Conservation (phyloP, 1,140 invertebrate species). For the Formica selysi region DNA sequence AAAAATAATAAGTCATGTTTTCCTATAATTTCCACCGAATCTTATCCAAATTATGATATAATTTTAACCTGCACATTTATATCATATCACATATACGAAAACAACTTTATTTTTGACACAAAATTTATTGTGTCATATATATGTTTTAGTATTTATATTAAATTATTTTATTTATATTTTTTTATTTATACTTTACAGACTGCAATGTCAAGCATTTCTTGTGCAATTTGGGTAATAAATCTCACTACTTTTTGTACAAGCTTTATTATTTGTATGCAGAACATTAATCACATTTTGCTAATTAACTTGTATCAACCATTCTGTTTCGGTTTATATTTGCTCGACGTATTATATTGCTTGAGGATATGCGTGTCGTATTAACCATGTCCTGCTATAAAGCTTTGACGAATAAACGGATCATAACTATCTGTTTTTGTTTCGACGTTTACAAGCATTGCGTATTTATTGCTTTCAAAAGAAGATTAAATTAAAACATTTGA, state of each 20-base stretch:
- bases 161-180: not conserved
- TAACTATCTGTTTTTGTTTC: conserved; percentile 13
- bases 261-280: conserved; percentile 12
- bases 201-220: not conserved
- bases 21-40: not conserved
- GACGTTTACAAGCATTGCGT: conserved; percentile 6
- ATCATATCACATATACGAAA: not conserved
- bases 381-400: not conserved
- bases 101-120: not conserved
- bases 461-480: not conserved
- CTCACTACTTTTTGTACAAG: not conserved
- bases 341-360: conserved; percentile 13
- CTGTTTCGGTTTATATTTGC: conserved; percentile 21
- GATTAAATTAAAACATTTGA: not conserved
- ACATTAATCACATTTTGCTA: conserved; percentile 48
- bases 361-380: conserved; percentile 24
- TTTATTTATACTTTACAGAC: not conserved
- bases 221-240: conserved; percentile 1
- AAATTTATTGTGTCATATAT: not conserved
- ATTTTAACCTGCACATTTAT: not conserved
- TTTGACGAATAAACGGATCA: conserved; percentile 21
- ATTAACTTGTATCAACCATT: conserved; percentile 47
- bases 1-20: conserved; percentile 4
- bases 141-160: conserved; percentile 16
- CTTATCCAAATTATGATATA: not conserved